A percentile compares a stretch with the other conserved stretches of the same genome.
Conservation (phyloP, 1,140 invertebrate genomes). For the Olivierus martensii region DNA sequence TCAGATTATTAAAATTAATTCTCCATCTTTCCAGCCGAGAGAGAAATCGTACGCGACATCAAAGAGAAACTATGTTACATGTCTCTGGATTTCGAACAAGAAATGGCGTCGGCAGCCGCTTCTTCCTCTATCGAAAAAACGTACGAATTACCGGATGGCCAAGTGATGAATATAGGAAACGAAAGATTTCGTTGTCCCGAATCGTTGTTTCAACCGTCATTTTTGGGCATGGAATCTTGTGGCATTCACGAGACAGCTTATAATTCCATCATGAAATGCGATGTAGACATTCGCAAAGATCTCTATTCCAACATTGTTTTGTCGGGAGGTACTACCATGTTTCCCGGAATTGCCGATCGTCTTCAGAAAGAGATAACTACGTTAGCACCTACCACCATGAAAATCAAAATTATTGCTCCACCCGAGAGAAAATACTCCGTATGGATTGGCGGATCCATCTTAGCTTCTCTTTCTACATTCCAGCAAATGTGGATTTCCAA, state of each 20-base stretch:
- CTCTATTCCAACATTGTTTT: slow-evolving; percentile 35
- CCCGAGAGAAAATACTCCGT: slow-evolving; percentile 81
- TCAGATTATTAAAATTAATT: too few relatives aligned
- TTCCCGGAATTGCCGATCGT: slow-evolving; percentile 35
- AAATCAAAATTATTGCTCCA: slow-evolving; percentile 35
- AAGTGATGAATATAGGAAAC: slow-evolving; percentile 28
- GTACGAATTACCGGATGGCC: slow-evolving; percentile 36
- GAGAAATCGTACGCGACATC: slow-evolving; percentile 92
- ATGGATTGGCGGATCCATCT: slow-evolving; percentile 54
- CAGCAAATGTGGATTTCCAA: slow-evolving; percentile 37
- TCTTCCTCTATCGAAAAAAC: slow-evolving; percentile 33
- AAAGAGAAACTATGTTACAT: slow-evolving; percentile 80
- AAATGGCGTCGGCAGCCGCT: slow-evolving; percentile 74
- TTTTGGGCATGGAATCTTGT: slow-evolving; percentile 32
- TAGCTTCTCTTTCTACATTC: slow-evolving; percentile 39
- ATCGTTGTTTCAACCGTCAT: slow-evolving; percentile 29
- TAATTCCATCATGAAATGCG: slow-evolving; percentile 37
- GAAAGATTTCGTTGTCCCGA: slow-evolving; percentile 32
- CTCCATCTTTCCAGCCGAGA: too few relatives aligned
- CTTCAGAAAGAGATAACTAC: slow-evolving; percentile 33
- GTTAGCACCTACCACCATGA: slow-evolving; percentile 30
- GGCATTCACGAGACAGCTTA: slow-evolving; percentile 39
- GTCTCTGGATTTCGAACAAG: slow-evolving; percentile 74
- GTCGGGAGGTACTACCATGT: slow-evolving; percentile 41
- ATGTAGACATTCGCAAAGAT: slow-evolving; percentile 34